Percentiles rank a stretch among this genome's conserved stretches.
Evolutionary conservation across 2,113 vertebrate genomes (phyloP).

Genomic region (Entomyzon cyanotis): DNA sequence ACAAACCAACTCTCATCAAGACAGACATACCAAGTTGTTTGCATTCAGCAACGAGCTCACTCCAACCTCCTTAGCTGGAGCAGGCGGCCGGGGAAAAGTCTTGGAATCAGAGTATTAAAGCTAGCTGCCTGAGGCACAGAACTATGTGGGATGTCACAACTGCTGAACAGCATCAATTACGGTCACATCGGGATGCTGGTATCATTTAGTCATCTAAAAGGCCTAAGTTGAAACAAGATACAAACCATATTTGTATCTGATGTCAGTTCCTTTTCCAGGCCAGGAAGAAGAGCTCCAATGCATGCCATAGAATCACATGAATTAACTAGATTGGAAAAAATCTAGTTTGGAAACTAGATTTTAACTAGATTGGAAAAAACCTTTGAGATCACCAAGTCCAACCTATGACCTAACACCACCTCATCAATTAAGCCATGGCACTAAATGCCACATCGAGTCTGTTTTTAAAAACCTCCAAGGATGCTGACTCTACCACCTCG

Average conservation of each 20-base stretch:
- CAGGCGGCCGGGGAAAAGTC: neutral
- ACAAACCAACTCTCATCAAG: neutral
- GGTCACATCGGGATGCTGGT: neutral
- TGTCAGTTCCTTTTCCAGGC: neutral
- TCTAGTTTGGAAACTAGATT: no score
- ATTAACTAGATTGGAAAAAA: neutral
- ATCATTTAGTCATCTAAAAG: neutral
- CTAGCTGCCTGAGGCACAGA: neutral
- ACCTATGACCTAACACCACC: neutral
- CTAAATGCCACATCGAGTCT: neutral
- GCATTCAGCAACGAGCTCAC: neutral
- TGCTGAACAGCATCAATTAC: neutral
- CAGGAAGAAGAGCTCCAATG: neutral
- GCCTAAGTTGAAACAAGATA: neutral
- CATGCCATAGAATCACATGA: neutral
- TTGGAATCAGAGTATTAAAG: neutral
- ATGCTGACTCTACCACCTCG: neutral
- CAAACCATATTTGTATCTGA: neutral
- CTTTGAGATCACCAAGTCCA: neutral
- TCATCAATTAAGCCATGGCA: neutral
- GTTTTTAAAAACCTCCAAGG: neutral
- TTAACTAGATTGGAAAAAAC: neutral
- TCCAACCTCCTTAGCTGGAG: neutral
- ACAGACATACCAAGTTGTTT: neutral
- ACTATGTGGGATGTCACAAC: neutral